Evolutionary conservation across 2,888 invertebrate species (phyloP), one percentile per base, ranked within the genome.

Genomic region (Cyrtodaria siliqua): DNA sequence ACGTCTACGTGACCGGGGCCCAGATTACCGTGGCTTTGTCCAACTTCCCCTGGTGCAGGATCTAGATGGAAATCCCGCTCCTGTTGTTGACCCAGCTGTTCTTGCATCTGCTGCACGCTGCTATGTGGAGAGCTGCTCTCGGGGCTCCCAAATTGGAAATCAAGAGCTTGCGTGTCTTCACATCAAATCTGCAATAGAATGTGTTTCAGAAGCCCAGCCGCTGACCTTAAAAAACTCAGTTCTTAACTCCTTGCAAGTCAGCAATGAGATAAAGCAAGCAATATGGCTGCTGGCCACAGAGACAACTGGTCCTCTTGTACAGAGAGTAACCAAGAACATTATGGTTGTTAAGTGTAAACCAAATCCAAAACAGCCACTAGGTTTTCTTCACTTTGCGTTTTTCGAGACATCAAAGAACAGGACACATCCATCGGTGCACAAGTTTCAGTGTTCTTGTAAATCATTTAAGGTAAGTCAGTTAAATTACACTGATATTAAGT

Each of bases 1-100:
- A 1, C 92, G 95, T 55, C 94, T 95, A 1, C 94, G 95, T 59
- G 96, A 96, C 80, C 94, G 95, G 79, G 95, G 95, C 0, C 95
- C 95, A 0, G 95, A 96, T 75, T 95, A 95, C 64, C 93, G 96
- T 47, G 96, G 95, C 26, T 96, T 97, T 92, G 96, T 96, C 1
- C 95, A 96, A 84, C 86, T 93, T 2, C 93, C 93, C 0, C 79
- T 92, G 6, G 91, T 92, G 33, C 92, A 91, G 56, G 92, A 92
- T 76, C 67, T 91, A 26, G 91, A 92, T 70, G 91, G 92, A 26
- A 91, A 92, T 75, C 91, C 91, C 18, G 89, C 91, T 1, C 82
- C 88, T 23, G 83, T 86, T 57, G 89, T 90, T 20, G 91, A 91
- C 63, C 83, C 87, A 0, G 78, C 83, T 24, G 85, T 91, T 38